Evolutionary conservation across 2,888 invertebrate genomes (phyloP), one percentile per base, ranked within the genome.

Genomic region (Abrostola triplasia): DNA sequence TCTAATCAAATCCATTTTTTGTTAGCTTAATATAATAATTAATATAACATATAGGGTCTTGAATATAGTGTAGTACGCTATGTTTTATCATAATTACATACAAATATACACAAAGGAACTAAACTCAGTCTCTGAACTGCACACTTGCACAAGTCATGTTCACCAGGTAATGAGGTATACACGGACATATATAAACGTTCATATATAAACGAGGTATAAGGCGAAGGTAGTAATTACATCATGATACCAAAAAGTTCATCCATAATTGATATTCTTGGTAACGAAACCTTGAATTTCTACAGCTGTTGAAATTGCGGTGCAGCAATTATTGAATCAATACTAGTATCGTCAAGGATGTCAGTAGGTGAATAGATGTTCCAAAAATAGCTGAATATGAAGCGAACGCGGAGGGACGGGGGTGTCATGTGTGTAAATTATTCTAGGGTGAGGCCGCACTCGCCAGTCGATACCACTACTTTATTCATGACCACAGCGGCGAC

Each of bases 391-490:
- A 77, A 79, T 77, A 80, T 82, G 81, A 82, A 79, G 76, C 58
- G 48, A 70, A 38, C 36, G 71, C 65, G 68, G 63, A 63, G 70
- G 80, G 76, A 57, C 59, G 76, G 75, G 76, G 80, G 84, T 84
- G 85, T 86, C 89, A 87, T 81, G 84, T 82, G 86, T 87, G 90
- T 93, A 91, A 93, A 92, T 94, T 90, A 92, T 92, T 93, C 89
- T 81, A 79, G 85, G 84, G 87, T 83, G 88, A 89, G 89, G 90
- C 86, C 86, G 84, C 80, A 70, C 77, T 70, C 77, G 76, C 68
- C 85, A 92, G 94, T 94, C 94, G 90, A 94, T 94, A 93, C 79
- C 83, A 85, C 92, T 94, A 86, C 89, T 86, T 93, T 92, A 94
- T 94, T 94, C 92, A 94, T 93, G 92, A 90, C 88, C 85, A 78